Evolutionary conservation across 2,797 vertebrate genomes (phyloP).

Genomic region (Coendou prehensilis): DNA sequence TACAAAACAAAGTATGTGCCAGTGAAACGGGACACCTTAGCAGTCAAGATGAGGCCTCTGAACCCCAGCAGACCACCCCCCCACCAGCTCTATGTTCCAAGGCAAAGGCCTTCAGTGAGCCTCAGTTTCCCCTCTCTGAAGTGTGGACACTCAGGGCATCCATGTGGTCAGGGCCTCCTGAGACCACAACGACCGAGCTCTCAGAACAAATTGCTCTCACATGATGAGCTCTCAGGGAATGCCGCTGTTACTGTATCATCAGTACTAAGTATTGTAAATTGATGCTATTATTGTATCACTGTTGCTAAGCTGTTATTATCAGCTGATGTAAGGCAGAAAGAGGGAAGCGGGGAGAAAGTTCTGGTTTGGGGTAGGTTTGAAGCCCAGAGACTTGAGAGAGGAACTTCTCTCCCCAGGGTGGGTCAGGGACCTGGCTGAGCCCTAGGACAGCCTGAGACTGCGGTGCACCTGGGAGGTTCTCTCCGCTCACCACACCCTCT

Average conservation of each 20-base stretch:
- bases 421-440: neutral
- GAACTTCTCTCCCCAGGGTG: neutral
- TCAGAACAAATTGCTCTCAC: neutral
- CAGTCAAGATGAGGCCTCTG: neutral
- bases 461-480: neutral
- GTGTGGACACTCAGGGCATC: neutral
- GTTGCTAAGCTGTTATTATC: neutral
- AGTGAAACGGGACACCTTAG: neutral
- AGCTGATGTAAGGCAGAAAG: neutral
- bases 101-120: neutral
- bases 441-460: neutral
- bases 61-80: neutral
- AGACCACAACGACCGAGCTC: neutral
- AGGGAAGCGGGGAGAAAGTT: neutral
- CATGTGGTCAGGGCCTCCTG: neutral
- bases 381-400: neutral
- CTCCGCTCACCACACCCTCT: neutral
- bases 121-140: neutral
- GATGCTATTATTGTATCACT: neutral
- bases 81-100: too few relatives aligned
- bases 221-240: neutral
- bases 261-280: accelerated
- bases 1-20: neutral
- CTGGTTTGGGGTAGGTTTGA: neutral
- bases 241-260: neutral